These are phyloP conservation scores for Centroberyx gerrardi DNA, from an alignment of 2,797 vertebrate genomes.

Conservation along the genomic window DNA sequence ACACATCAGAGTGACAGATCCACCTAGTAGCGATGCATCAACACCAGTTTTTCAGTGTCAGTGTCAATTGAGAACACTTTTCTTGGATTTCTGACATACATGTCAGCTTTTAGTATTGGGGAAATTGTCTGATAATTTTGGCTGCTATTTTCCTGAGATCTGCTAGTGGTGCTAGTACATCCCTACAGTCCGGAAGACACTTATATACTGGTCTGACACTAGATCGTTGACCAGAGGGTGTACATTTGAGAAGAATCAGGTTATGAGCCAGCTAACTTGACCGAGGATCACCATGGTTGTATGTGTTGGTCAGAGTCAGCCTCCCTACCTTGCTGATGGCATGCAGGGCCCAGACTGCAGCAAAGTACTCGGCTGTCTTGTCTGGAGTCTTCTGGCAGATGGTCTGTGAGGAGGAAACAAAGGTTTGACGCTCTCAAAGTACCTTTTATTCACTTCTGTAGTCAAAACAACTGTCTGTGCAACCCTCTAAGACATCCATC, in stretches of 20 bases:
- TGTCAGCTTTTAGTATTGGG: too few species aligned
- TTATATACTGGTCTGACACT: too few species aligned
- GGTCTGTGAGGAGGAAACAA: conserved; percentile 83
- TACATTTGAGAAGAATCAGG: neutral
- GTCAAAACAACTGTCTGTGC: neutral
- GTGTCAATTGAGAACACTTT: too few species aligned
- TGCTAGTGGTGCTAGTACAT: neutral
- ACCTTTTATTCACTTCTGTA: neutral
- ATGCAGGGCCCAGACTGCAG: conserved; percentile 89
- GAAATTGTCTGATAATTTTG: neutral
- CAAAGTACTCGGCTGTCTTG: conserved; percentile 81
- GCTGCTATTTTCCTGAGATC: neutral
- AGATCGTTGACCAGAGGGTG: neutral
- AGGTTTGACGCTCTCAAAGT: neutral
- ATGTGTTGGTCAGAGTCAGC: neutral
- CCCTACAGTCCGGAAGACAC: too few species aligned
- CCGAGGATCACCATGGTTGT: neutral
- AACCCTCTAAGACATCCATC: neutral
- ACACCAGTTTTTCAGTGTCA: too few species aligned
- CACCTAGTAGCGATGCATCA: too few species aligned
- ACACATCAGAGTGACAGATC: neutral
- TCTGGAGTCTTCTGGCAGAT: conserved; percentile 92
- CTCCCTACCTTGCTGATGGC: conserved; percentile 94
- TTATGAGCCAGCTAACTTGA: neutral
- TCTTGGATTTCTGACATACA: too few species aligned